These are phyloP conservation scores for Carpatolechia fugitivella DNA, from an alignment of 2,888 invertebrate species.

Conservation along the genomic window DNA sequence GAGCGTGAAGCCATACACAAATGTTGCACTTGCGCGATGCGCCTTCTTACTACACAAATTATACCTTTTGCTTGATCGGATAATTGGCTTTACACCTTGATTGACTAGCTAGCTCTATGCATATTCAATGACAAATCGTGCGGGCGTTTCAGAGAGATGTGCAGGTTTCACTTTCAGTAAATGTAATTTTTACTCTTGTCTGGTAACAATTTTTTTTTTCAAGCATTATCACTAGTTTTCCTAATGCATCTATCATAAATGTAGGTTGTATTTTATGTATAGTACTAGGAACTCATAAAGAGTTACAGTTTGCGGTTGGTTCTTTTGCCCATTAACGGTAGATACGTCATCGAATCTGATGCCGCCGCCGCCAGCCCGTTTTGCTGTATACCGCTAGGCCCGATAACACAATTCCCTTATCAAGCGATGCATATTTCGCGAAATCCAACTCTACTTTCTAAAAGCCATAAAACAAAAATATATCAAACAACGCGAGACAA, in stretches of 20 bases:
- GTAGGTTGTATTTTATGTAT: no score
- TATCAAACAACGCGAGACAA: background rate
- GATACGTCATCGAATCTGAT: background rate
- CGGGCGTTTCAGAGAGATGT: no score
- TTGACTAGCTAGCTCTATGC: no score
- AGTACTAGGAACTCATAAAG: conserved; percentile 5
- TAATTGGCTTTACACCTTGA: background rate
- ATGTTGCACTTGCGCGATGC: background rate
- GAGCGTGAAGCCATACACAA: conserved; percentile 45
- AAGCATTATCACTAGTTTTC: no score
- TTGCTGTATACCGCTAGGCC: conserved; percentile 24
- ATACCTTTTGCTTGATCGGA: background rate
- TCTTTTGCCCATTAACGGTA: conserved; percentile 10
- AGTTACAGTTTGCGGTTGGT: conserved; percentile 5
- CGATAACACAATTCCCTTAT: conserved; percentile 52
- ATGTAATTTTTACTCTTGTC: no score
- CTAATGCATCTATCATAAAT: background rate
- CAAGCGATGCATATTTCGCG: conserved; percentile 26
- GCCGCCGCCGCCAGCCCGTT: background rate
- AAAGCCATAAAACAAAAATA: background rate
- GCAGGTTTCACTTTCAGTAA: no score
- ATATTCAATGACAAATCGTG: no score
- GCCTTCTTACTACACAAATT: background rate
- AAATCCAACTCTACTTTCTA: background rate
- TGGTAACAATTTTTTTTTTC: no score